These are phyloP conservation scores for Enteromius anoplus DNA, from an alignment of 2,797 vertebrate species.

Conservation along the genomic window DNA sequence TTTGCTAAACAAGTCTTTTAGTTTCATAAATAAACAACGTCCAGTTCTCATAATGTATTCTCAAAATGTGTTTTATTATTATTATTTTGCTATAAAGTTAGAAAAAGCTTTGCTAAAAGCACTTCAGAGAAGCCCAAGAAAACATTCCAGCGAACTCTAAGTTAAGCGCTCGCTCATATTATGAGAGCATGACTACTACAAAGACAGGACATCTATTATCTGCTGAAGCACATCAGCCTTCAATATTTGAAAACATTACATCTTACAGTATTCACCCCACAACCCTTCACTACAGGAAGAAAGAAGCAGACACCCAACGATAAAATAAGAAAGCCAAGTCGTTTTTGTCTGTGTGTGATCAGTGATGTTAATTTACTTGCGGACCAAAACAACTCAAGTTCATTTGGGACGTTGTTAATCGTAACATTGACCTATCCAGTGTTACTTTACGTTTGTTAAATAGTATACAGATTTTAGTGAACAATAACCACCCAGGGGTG, in stretches of 20 bases:
- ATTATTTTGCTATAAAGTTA: background rate
- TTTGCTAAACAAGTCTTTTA: background rate
- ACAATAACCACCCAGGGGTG: too few relatives aligned
- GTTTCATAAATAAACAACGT: background rate
- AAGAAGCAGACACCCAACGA: background rate
- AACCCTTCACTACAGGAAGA: background rate
- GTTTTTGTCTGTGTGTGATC: background rate
- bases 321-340: background rate
- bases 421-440: background rate
- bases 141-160: background rate
- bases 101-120: background rate
- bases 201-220: background rate
- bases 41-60: too few relatives aligned
- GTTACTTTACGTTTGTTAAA: background rate
- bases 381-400: background rate
- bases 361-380: background rate
- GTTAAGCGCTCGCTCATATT: background rate
- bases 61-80: background rate
- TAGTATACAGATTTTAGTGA: too few relatives aligned
- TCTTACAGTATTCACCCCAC: background rate
- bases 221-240: constrained; percentile 5
- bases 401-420: background rate
- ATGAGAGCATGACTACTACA: background rate
- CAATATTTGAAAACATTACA: background rate
- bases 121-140: background rate